phyloP scores from a whole-genome alignment of 2,797 vertebrate species.

The Graptemys geographica region DNA sequence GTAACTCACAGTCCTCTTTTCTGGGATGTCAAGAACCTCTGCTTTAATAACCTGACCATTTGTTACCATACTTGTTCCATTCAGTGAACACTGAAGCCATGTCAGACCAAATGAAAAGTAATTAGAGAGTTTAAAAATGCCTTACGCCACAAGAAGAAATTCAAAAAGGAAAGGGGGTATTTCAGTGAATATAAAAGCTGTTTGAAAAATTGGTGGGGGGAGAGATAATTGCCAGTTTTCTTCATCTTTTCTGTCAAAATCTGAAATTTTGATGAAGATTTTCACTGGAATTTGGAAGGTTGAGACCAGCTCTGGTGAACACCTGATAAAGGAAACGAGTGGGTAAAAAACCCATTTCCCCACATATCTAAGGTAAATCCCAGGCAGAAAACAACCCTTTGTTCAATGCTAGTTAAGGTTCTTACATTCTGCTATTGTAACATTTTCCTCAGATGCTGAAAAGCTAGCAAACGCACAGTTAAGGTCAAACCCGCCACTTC shows the following conservation, averaged over 20 bases:
- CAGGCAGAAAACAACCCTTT: neutral
- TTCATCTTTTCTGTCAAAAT: neutral
- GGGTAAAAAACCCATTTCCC: neutral
- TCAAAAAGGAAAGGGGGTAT: neutral
- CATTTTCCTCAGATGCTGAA: constrained; percentile 62
- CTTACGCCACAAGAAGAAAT: constrained; percentile 11
- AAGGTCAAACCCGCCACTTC: constrained; percentile 66
- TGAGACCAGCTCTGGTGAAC: neutral
- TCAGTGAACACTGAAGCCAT: neutral
- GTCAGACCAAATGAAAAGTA: accelerated
- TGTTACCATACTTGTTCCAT: neutral
- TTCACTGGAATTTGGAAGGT: neutral
- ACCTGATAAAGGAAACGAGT: neutral
- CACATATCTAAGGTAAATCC: neutral
- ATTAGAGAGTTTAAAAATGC: neutral
- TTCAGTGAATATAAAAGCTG: neutral
- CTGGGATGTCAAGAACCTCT: neutral
- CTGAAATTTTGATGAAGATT: neutral
- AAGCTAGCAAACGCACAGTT: neutral
- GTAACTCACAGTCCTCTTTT: neutral
- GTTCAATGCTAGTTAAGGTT: neutral
- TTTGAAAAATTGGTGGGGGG: neutral
- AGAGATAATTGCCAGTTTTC: neutral
- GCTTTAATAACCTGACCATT: neutral
- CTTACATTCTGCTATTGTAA: constrained; percentile 45